Evolutionary conservation across 2,797 vertebrate genomes (phyloP).

Genomic region (Zenarchopterus dispar): DNA sequence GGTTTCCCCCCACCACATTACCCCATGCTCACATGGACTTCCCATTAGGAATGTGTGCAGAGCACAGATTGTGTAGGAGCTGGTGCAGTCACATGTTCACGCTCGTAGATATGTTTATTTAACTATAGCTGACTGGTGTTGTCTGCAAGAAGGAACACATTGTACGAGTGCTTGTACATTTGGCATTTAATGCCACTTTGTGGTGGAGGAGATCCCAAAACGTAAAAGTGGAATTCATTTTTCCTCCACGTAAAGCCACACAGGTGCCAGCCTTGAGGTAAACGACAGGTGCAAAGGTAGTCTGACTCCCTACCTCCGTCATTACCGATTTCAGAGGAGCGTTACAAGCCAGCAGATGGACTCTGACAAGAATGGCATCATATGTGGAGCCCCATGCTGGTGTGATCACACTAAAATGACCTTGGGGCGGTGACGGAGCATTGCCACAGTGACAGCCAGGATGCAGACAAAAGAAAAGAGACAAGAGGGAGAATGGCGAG

Average conservation of each 20-base stretch:
- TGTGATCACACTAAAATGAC: conserved; percentile 68
- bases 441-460: conserved; percentile 53
- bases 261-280: conserved; percentile 53
- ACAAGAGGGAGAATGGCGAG: conserved; percentile 27
- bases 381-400: conserved; percentile 66
- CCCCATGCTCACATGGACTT: conserved; percentile 11
- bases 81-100: not conserved
- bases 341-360: conserved; percentile 81
- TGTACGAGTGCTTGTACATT: too few relatives aligned
- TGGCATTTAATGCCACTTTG: too few relatives aligned
- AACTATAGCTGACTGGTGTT: not conserved
- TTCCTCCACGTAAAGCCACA: conserved; percentile 2
- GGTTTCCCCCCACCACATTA: conserved; percentile 23
- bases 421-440: conserved; percentile 70
- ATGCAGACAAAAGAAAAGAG: conserved; percentile 35
- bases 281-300: conserved; percentile 39
- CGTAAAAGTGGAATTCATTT: conserved; percentile 12
- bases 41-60: conserved; percentile 6
- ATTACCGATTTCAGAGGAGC: conserved; percentile 72
- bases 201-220: conserved; percentile 8
- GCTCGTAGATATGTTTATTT: not conserved
- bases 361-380: conserved; percentile 76
- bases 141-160: too few relatives aligned
- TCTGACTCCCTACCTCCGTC: conserved; percentile 69
- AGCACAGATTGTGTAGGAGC: conserved; percentile 8